Conservation (phyloP, 2,888 invertebrate species). For the Tetramorium bicarinatum region DNA sequence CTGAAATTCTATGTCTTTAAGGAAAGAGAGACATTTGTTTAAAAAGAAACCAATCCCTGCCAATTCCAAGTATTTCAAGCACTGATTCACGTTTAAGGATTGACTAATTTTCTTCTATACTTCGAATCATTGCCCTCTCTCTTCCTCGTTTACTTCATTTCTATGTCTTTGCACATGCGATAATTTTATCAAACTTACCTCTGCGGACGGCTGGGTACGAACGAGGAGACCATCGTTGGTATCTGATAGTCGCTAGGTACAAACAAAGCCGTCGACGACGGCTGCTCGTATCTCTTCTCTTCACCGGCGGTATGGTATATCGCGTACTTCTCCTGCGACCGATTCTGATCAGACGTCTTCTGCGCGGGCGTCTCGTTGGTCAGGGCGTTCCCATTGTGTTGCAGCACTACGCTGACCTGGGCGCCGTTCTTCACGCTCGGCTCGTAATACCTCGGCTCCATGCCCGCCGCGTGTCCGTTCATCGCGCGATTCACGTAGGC, state of each 20-base stretch:
- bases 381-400: neutral
- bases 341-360: neutral
- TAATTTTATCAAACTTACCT: conserved; percentile 62
- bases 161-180: neutral
- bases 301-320: neutral
- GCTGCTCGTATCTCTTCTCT: neutral
- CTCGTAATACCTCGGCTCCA: conserved; percentile 12
- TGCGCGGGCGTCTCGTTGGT: neutral
- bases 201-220: conserved; percentile 52
- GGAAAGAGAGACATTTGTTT: neutral
- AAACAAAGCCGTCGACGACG: neutral
- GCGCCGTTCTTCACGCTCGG: neutral
- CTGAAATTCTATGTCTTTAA: neutral
- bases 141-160: neutral
- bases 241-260: conserved; percentile 72
- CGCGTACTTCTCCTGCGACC: conserved; percentile 20
- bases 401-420: neutral
- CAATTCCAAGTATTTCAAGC: neutral
- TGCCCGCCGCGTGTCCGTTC: neutral
- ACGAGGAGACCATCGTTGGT: conserved; percentile 74
- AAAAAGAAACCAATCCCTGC: neutral
- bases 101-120: neutral
- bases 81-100: neutral
- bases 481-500: conserved; percentile 12
- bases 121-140: neutral